Evolutionary conservation across 1,140 invertebrate species (phyloP).

Genomic region (Berghia stephanieae): DNA sequence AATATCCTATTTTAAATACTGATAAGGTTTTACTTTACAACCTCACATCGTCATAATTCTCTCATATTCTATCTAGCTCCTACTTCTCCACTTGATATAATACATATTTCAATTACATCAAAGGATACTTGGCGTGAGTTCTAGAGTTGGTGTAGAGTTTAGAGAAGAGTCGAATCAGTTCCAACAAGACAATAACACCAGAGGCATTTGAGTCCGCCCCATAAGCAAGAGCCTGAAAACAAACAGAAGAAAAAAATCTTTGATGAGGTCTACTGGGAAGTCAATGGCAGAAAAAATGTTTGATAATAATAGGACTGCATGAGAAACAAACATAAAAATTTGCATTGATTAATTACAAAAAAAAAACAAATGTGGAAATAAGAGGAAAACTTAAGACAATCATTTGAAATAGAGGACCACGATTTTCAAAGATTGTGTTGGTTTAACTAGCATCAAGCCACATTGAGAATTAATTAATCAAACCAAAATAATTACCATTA

Average conservation of each 20-base stretch:
- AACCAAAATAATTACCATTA: no score
- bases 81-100: background rate
- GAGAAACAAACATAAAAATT: background rate
- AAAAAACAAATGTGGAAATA: background rate
- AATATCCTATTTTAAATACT: no score
- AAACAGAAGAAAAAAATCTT: no score
- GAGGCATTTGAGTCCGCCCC: slow-evolving; percentile 94
- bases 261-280: no score
- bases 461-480: no score
- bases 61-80: background rate
- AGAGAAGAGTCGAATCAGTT: slow-evolving; percentile 89
- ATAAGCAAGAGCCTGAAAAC: slow-evolving; percentile 78
- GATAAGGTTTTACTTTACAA: no score
- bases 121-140: slow-evolving; percentile 78
- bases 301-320: background rate
- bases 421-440: no score
- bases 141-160: slow-evolving; percentile 84
- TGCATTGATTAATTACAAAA: background rate
- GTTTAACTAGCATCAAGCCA: no score
- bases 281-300: background rate
- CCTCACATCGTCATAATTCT: background rate
- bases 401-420: no score
- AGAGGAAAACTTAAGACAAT: no score
- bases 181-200: slow-evolving; percentile 87
- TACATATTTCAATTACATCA: background rate